Conservation (phyloP, 2,797 vertebrate species). For the Tragelaphus eurycerus region DNA sequence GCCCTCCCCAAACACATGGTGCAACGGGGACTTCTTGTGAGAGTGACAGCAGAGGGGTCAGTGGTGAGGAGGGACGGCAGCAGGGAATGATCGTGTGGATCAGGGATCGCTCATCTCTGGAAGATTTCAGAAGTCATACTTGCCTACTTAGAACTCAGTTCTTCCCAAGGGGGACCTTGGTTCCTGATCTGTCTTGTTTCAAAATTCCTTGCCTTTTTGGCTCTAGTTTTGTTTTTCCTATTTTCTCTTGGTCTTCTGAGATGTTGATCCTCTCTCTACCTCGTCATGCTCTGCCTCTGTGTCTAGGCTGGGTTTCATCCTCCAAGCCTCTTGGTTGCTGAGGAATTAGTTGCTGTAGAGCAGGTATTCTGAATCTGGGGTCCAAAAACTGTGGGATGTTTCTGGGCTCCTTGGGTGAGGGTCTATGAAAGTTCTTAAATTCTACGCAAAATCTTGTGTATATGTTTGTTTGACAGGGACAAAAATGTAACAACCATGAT, state of each 20-base stretch:
- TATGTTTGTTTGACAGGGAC: not conserved
- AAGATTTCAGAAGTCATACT: not conserved
- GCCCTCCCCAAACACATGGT: not conserved
- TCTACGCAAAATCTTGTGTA: not conserved
- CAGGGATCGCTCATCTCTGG: not conserved
- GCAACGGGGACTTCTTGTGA: not conserved
- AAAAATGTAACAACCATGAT: not conserved
- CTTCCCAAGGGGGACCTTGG: not conserved
- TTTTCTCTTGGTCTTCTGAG: not conserved
- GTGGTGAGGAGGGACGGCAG: not conserved
- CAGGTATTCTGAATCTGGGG: not conserved
- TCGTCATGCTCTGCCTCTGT: not conserved
- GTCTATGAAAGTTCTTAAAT: not conserved
- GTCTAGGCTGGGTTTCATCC: not conserved
- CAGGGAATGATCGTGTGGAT: accelerated
- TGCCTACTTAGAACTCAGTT: not conserved
- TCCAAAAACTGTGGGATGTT: not conserved
- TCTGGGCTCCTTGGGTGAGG: not conserved
- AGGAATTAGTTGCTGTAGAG: not conserved
- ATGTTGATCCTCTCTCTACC: not conserved
- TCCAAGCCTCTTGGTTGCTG: not conserved
- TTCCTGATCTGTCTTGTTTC: not conserved
- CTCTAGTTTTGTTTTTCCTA: not conserved
- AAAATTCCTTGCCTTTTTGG: accelerated
- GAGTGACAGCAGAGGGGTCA: not conserved